phyloP scores from a whole-genome alignment of 1,140 invertebrate species.

The Brachionus rotundiformis region DNA sequence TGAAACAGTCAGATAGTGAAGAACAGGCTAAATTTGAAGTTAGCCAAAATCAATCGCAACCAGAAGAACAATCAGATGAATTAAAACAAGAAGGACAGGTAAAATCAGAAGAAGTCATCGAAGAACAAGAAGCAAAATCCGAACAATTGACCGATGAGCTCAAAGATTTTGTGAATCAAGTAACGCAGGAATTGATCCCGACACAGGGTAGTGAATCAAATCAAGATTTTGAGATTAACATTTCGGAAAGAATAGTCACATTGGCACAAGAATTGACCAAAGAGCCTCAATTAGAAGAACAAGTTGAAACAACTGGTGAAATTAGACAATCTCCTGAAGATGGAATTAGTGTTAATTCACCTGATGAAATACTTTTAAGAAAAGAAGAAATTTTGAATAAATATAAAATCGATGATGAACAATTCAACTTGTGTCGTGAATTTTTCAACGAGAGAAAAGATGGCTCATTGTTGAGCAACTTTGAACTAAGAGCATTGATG shows the following conservation, averaged over 20 bases:
- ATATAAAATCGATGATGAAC: constrained; percentile 32
- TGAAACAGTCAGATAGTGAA: neutral
- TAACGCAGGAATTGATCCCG: neutral
- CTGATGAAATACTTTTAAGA: neutral
- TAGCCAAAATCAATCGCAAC: neutral
- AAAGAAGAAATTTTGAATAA: constrained; percentile 34
- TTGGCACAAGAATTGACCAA: neutral
- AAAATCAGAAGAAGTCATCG: neutral
- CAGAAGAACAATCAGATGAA: neutral
- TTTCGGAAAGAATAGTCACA: neutral
- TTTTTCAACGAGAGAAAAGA: constrained; percentile 40
- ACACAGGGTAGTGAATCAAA: neutral
- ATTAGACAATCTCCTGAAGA: neutral
- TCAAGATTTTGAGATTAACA: neutral
- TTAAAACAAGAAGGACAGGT: neutral
- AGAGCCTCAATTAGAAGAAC: neutral
- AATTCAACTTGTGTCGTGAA: constrained; percentile 23
- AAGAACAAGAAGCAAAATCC: neutral
- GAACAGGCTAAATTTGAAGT: neutral
- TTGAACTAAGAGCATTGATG: constrained; percentile 19
- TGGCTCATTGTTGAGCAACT: neutral
- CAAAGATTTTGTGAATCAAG: neutral
- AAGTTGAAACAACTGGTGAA: neutral
- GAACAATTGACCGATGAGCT: neutral
- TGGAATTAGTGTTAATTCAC: neutral